A percentile compares a stretch with the other conserved stretches of the same genome.
phyloP scores from a whole-genome alignment of 1,140 invertebrate genomes.

The Formica exsecta region DNA sequence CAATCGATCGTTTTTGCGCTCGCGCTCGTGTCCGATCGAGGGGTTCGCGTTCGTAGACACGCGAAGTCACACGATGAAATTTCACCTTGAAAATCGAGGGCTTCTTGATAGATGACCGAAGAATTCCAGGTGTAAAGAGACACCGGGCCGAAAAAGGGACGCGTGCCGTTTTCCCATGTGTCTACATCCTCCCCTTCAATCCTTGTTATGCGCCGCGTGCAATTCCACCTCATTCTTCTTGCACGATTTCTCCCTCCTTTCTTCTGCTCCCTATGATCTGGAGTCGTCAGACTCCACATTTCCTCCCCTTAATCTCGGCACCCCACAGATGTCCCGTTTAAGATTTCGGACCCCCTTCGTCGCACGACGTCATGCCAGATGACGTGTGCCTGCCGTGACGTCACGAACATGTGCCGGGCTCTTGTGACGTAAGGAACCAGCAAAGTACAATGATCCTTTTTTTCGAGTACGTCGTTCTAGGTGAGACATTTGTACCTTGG shows the following conservation, averaged over 20 bases:
- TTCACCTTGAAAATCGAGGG: slow-evolving; percentile 48
- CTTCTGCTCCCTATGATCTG: slow-evolving; percentile 49
- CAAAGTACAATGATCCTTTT: slow-evolving; percentile 64
- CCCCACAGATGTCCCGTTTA: slow-evolving; percentile 67
- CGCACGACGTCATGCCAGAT: slow-evolving; percentile 76
- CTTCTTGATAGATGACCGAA: slow-evolving; percentile 69
- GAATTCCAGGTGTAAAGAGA: slow-evolving; percentile 81
- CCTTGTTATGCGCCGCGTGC: slow-evolving; percentile 67
- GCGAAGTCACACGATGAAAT: slow-evolving; percentile 73
- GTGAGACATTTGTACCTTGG: slow-evolving; percentile 51
- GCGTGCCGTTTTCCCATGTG: slow-evolving; percentile 84
- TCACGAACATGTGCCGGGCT: slow-evolving; percentile 75
- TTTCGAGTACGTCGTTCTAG: slow-evolving; percentile 41
- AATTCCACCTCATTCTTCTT: slow-evolving; percentile 76
- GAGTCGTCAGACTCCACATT: slow-evolving; percentile 26
- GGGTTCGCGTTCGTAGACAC: slow-evolving; percentile 56
- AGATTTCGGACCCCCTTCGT: slow-evolving; percentile 63
- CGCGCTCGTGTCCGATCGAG: slow-evolving; percentile 43
- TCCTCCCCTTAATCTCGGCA: slow-evolving; percentile 63
- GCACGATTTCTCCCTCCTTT: slow-evolving; percentile 56
- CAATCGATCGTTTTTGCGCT: slow-evolving; percentile 57
- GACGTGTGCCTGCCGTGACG: slow-evolving; percentile 77
- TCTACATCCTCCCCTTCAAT: slow-evolving; percentile 54
- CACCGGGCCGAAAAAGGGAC: slow-evolving; percentile 74
- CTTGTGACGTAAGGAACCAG: slow-evolving; percentile 71